Percentiles rank a stretch among this genome's conserved stretches.
Conservation (phyloP, 2,888 invertebrate genomes). For the Rhopalosiphum nymphaeae region DNA sequence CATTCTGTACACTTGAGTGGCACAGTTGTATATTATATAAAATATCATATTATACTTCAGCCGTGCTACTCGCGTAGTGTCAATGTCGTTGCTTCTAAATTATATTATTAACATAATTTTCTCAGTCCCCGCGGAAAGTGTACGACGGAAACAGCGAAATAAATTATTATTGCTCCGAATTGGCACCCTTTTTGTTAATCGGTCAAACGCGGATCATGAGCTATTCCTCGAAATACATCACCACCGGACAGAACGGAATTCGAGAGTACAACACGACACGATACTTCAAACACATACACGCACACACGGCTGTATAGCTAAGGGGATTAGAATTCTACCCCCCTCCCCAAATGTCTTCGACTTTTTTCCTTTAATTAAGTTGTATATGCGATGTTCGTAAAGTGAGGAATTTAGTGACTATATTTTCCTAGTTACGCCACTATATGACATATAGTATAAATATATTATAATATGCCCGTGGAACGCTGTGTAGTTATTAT, state of each 20-base stretch:
- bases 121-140: background rate
- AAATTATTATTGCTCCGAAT: background rate
- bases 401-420: background rate
- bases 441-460: background rate
- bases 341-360: background rate
- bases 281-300: background rate
- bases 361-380: too few relatives aligned
- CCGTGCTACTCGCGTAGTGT: background rate
- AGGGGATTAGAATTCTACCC: too few relatives aligned
- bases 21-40: background rate
- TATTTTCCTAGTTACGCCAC: background rate
- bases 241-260: background rate
- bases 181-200: background rate
- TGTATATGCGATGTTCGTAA: background rate
- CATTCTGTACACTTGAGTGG: background rate
- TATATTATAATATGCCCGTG: background rate
- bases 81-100: background rate
- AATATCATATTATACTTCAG: background rate
- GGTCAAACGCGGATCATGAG: background rate
- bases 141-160: background rate
- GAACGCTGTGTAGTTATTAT: background rate
- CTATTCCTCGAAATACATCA: background rate
- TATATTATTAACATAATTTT: background rate
- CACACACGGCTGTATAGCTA: background rate
- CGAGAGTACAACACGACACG: background rate